These are phyloP conservation scores for Yponomeuta sedellus DNA, from an alignment of 2,888 invertebrate species.

Conservation along the genomic window DNA sequence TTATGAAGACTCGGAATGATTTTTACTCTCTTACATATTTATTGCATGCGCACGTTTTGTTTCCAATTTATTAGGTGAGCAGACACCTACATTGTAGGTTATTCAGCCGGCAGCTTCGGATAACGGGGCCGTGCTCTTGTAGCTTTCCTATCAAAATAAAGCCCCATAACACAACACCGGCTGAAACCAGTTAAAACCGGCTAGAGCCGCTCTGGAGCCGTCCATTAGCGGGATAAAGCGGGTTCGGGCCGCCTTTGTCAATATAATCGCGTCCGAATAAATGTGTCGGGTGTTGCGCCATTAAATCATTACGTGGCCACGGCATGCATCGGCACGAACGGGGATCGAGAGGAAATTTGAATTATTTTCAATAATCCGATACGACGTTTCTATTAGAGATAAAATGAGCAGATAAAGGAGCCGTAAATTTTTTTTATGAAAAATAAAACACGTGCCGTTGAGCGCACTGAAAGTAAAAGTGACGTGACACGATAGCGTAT, in stretches of 20 bases:
- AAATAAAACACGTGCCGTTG: too few relatives aligned
- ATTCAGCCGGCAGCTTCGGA: too few relatives aligned
- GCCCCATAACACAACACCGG: not conserved
- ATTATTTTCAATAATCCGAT: not conserved
- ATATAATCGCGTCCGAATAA: conserved; percentile 8
- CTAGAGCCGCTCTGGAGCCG: not conserved
- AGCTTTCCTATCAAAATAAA: not conserved
- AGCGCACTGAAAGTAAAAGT: too few relatives aligned
- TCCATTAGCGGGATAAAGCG: conserved; percentile 2
- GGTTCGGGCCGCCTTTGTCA: conserved; percentile 4
- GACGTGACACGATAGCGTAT: too few relatives aligned
- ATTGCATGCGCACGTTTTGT: too few relatives aligned
- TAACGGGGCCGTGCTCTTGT: not conserved
- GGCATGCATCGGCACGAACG: not conserved
- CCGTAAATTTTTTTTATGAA: too few relatives aligned
- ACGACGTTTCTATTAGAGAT: too few relatives aligned
- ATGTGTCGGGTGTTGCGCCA: not conserved
- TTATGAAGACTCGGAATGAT: too few relatives aligned
- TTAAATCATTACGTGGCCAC: not conserved
- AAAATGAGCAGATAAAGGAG: too few relatives aligned
- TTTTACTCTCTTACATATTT: too few relatives aligned
- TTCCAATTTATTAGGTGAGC: too few relatives aligned
- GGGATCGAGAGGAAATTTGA: not conserved
- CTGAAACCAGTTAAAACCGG: not conserved
- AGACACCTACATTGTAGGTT: too few relatives aligned